Evolutionary conservation across 1,140 invertebrate genomes (phyloP), one percentile per base, ranked within the genome.

Genomic region (Harpegnathos saltator): DNA sequence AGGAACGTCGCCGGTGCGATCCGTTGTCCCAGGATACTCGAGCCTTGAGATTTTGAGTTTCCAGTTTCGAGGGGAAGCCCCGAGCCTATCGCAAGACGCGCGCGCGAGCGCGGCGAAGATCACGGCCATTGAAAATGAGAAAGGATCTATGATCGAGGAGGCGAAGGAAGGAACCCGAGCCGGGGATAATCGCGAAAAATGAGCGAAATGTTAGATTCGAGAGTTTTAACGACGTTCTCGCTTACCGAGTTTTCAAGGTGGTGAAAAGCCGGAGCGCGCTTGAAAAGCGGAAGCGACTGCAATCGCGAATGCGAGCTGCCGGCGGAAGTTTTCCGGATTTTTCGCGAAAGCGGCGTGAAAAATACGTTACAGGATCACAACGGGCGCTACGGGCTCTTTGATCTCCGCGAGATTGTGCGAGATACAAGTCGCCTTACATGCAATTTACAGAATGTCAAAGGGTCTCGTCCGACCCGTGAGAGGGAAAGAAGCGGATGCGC

Each of bases 301-400:
- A 38, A 77, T 56, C 74, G 52, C 75, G 50, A 44, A 29, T 68
- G 75, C 75, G 38, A 56, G 68, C 66, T 54, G 74, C 62, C n/a
- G 48, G 52, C 33, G 65, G 24, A 80, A 80, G 75, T 78, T 78
- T 9, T 14, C 33, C 15, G 58, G 44, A 56, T 12, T 26, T 63
- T 17, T 63, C 44, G 50, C 66, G 69, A 52, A 29, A 58, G 26
- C 52, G 75, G 52, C 52, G 65, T 19, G 75, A 80, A 80, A 59
- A 80, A 71, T 80, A 29, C 52, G 33, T 78, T 44, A 78, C 75
- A 52, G 44, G 63, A 80, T 80, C 69, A 80, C 33, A 80, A 80
- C 52, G 22, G 33, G 66, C 69, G 69, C 54, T 48, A 48, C 52
- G 24, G 58, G 17, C 65, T n/a, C 29, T 80, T 80, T 80, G 75